Base-by-base conservation (phyloP, 2,797 vertebrate species). In the Ispidina picta region DNA sequence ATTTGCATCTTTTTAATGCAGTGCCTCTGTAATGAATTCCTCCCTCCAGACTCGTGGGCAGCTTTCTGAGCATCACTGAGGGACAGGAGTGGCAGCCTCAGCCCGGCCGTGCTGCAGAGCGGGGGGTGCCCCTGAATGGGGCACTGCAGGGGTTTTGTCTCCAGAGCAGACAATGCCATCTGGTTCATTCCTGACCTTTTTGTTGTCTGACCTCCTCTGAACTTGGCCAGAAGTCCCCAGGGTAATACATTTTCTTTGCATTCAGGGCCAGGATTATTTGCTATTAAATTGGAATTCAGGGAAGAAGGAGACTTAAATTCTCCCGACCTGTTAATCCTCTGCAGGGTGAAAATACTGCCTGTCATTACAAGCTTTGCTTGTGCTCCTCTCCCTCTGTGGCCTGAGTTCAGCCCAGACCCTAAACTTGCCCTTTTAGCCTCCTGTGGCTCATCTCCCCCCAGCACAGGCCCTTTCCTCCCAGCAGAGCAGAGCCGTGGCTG, bases 1-100 rank as follows among this genome's bases (percentile, higher is more conserved):
- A 95, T 96, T 96, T 96, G 93, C 96, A 96, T 96, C 89, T 95
- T 96, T 96, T 96, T 96, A 96, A 94, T 89, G 93, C 79, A 65
- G 86, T 83, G 89, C 92, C 91, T 96, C 90, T 95, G 95, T 93
- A 95, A 96, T 93, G 93, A 95, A 94, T 94, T 87, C 92, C 90
- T 96, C 94, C 94, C 94, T 95, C 72, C 88, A 91, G 95, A 90
- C 63, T 69, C 92, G 90, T 14, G 70, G 83, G 86, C 92, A 0
- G 15, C 74, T 75, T 55, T 75, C 86, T 89, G 74, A 93, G 26
- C 78, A 78, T n/a, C 83, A 4, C 65, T 18, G 52, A 58, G 39
- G 80, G 76, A 29, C 25, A 22, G 86, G 66, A 89, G 49, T 1
- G 5, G 64, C 2, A 17, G 15, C 83, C 75, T 33, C 73, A 70